These are phyloP conservation scores for Carterocephalus palaemon DNA, from an alignment of 2,888 invertebrate species.

Conservation along the genomic window DNA sequence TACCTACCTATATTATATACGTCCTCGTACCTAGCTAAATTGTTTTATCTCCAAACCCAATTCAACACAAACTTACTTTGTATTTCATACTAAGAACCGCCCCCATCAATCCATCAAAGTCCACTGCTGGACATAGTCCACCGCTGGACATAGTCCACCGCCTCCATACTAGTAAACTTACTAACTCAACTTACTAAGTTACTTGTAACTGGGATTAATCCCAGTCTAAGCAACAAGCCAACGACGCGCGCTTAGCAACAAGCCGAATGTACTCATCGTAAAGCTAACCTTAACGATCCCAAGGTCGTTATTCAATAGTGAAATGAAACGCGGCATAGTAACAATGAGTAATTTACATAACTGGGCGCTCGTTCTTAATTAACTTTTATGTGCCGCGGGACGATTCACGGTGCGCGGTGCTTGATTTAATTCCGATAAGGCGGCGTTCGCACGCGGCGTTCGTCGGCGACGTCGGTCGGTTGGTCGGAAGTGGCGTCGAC, in stretches of 20 bases:
- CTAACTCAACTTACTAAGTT: no score
- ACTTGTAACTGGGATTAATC: no score
- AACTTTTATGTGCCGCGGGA: slow-evolving; percentile 48
- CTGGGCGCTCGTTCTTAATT: slow-evolving; percentile 55
- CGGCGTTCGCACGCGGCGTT: slow-evolving; percentile 2
- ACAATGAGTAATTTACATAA: slow-evolving; percentile 64
- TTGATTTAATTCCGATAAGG: slow-evolving; percentile 22
- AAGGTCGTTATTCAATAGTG: slow-evolving; percentile 31
- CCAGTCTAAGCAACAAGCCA: slow-evolving; percentile 1
- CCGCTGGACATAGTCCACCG: no score
- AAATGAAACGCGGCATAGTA: slow-evolving; percentile 52
- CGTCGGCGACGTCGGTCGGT: neutral
- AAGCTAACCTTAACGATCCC: slow-evolving; percentile 27
- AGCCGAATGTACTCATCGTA: slow-evolving; percentile 12
- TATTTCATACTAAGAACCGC: no score
- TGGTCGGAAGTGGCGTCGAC: slow-evolving; percentile 14
- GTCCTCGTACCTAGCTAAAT: no score
- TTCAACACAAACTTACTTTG: no score
- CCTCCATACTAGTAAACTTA: no score
- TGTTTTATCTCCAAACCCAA: no score
- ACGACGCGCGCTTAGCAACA: neutral
- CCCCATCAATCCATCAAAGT: no score
- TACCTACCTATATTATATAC: no score
- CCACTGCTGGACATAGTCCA: no score
- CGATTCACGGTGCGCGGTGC: slow-evolving; percentile 31